Percentiles rank a stretch among this genome's conserved stretches.
phyloP scores from a whole-genome alignment of 2,113 vertebrate species.

The Indri indri region DNA sequence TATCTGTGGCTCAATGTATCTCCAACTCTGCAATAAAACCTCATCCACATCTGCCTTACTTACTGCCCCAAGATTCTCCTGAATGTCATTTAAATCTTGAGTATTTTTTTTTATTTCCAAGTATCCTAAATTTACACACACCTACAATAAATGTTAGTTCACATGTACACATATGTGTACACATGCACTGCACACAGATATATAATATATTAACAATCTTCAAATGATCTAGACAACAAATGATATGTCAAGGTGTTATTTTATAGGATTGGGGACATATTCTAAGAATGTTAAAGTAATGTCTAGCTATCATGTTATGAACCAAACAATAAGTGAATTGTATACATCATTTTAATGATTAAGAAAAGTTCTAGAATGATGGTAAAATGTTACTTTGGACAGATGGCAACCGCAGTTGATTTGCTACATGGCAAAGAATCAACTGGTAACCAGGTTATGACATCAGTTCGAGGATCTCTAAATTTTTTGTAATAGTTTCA shows the following conservation, averaged over 20 bases:
- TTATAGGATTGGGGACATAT: not conserved
- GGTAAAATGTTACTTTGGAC: not conserved
- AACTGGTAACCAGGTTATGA: not conserved
- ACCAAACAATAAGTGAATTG: not conserved
- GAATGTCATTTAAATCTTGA: not conserved
- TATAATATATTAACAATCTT: not conserved
- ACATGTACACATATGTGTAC: not conserved
- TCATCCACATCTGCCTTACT: not conserved
- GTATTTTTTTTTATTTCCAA: not conserved
- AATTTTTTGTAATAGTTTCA: not conserved
- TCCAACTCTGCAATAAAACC: not conserved
- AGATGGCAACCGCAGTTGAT: not conserved
- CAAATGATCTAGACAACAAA: not conserved
- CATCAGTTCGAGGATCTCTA: not conserved
- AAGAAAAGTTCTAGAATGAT: not conserved
- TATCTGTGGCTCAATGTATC: not conserved
- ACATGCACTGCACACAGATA: not conserved
- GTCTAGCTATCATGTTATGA: not conserved
- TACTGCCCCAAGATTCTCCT: not conserved
- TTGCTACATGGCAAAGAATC: not conserved
- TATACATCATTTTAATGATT: not conserved
- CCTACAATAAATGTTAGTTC: not conserved
- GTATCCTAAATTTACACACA: not conserved
- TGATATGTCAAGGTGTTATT: not conserved
- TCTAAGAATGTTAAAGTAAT: not conserved